Conservation (phyloP, 1,140 invertebrate genomes). For the Apis cerana region DNA sequence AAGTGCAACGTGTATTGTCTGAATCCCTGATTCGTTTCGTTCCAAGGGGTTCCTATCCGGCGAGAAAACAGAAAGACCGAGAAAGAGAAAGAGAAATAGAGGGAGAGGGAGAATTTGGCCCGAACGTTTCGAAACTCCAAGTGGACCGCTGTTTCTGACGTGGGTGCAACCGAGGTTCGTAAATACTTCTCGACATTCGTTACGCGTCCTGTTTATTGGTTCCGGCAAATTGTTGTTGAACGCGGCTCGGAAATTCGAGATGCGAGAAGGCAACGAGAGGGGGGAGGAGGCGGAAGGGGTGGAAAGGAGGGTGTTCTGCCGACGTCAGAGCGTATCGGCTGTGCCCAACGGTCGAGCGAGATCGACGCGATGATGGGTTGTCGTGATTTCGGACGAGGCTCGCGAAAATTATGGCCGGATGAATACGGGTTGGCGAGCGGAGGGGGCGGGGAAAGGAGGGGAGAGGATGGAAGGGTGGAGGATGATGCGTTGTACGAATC, state of each 20-base stretch:
- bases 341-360: slow-evolving; percentile 6
- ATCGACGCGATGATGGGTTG: slow-evolving; percentile 62
- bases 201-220: slow-evolving; percentile 55
- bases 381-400: slow-evolving; percentile 54
- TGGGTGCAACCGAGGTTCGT: slow-evolving; percentile 51
- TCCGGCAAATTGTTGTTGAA: slow-evolving; percentile 45
- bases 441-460: too few relatives aligned
- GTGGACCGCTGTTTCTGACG: slow-evolving; percentile 61
- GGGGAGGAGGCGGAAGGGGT: too few relatives aligned
- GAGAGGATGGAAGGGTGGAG: not conserved
- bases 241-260: slow-evolving; percentile 24
- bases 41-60: not conserved
- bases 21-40: slow-evolving; percentile 62
- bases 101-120: too few relatives aligned
- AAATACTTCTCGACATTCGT: slow-evolving; percentile 52
- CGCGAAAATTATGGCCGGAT: slow-evolving; percentile 61
- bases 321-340: not conserved
- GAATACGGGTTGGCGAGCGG: slow-evolving; percentile 58
- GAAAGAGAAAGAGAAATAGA: not conserved
- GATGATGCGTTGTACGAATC: slow-evolving; percentile 37
- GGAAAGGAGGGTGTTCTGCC: not conserved
- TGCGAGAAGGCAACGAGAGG: not conserved
- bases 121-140: slow-evolving; percentile 37
- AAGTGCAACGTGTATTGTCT: slow-evolving; percentile 64
- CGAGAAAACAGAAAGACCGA: too few relatives aligned